Evolutionary conservation across 1,140 invertebrate genomes (phyloP).

Genomic region (Steinernema feltiae): DNA sequence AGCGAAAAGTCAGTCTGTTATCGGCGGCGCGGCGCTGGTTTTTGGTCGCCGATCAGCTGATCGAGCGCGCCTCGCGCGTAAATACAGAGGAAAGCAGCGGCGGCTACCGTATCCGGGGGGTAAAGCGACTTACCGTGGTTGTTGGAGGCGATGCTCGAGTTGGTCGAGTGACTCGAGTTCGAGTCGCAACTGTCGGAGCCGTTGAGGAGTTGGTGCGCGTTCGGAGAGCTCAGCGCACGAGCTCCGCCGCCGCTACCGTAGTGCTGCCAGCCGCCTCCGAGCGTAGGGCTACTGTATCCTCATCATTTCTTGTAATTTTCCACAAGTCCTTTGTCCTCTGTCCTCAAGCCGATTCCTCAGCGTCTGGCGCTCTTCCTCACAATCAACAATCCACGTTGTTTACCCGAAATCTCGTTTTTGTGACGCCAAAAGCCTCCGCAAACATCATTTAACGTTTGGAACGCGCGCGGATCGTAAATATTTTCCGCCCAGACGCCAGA

Average conservation of each 20-base stretch:
- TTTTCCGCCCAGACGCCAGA: neutral
- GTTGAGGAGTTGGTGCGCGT: neutral
- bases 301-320: no score
- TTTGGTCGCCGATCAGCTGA: conserved; percentile 10
- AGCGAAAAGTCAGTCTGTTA: neutral
- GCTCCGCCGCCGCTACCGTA: no score
- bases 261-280: neutral
- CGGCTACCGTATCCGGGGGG: neutral
- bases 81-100: neutral
- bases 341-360: no score
- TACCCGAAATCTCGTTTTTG: no score
- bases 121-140: neutral
- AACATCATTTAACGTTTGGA: no score
- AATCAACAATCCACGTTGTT: no score
- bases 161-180: neutral
- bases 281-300: no score
- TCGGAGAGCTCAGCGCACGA: no score
- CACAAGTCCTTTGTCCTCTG: no score
- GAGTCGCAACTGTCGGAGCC: neutral
- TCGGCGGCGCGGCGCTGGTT: neutral
- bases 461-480: neutral
- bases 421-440: no score
- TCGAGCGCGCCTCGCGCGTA: neutral
- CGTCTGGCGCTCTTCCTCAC: no score
- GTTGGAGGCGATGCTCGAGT: neutral